Base-by-base conservation (phyloP, 2,113 vertebrate genomes). In the Corythoichthys intestinalis region DNA sequence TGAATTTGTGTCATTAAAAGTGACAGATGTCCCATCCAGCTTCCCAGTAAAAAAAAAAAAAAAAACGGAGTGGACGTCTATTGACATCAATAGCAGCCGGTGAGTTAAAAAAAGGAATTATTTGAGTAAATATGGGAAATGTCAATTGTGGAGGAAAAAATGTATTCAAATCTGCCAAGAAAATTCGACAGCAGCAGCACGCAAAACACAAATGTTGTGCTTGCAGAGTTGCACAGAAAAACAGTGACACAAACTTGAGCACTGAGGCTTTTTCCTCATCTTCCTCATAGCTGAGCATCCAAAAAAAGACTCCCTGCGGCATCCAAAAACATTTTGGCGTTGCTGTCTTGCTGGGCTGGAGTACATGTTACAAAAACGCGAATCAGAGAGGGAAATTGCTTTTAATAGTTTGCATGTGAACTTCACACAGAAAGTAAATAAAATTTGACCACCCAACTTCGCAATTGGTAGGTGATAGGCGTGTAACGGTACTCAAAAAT, bases 261-360 rank as follows among this genome's bases (percentile, higher is more conserved):
- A 28, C 20, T 28, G 20, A 28, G 20, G 20, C 20, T 28, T 28
- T 49, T 48, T 76, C 46, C 34, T 71, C 77, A 82, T 66, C 62
- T 34, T 71, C 79, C 83, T 67, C 59, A 73, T 69, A 72, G 71
- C 77, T 77, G 80, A 85, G 79, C 73, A 84, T 78, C 76, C 74
- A 61, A 77, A 69, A 76, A 74, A 63, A 56, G 76, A 8, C 79
- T 79, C 66, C 80, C 75, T n/a, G 73, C 0, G 34, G 71, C 52
- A 77, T 64, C 65, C 61, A 64, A 75, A 70, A 35, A 37, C 56
- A 65, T 66, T 71, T 70, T 13, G 1, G 20, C 13, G 69, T 65
- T 72, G 14, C 63, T 65, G 67, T 73, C 76, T 62, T 62, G 61
- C 72, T 20, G 71, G 73, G 71, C 49, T 59, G 71, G 14, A 41